Evolutionary conservation across 2,888 invertebrate genomes (phyloP).

Genomic region (Pherbina coryleti): DNA sequence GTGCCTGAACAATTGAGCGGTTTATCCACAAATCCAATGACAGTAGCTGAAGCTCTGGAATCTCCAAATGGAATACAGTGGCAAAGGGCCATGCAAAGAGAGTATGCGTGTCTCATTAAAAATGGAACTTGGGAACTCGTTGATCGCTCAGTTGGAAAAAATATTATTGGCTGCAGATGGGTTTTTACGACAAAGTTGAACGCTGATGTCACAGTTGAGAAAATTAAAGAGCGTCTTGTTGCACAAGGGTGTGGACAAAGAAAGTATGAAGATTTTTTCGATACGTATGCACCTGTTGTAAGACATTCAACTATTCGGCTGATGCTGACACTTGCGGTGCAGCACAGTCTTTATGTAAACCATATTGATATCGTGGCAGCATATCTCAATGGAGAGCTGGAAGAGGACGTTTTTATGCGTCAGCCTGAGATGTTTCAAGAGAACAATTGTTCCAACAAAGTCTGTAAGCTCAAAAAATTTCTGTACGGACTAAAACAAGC

Average conservation of each 20-base stretch:
- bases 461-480: slow-evolving; percentile 43
- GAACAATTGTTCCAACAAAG: slow-evolving; percentile 15
- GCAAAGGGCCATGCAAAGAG: slow-evolving; percentile 32
- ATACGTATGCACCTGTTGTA: too few species aligned
- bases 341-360: too few species aligned
- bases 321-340: too few species aligned
- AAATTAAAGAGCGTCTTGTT: slow-evolving; percentile 52
- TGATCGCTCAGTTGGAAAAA: background rate
- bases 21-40: slow-evolving; percentile 27
- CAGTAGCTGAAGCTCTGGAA: slow-evolving; percentile 37
- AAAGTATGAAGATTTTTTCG: slow-evolving; percentile 29
- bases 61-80: slow-evolving; percentile 35
- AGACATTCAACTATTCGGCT: too few species aligned
- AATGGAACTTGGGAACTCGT: background rate
- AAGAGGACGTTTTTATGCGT: too few species aligned
- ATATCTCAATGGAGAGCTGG: too few species aligned
- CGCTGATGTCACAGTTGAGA: slow-evolving; percentile 44
- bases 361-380: too few species aligned
- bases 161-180: slow-evolving; percentile 21
- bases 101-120: background rate
- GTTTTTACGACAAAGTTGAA: slow-evolving; percentile 32
- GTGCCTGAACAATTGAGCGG: slow-evolving; percentile 22
- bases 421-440: too few species aligned
- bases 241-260: slow-evolving; percentile 53
- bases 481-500: slow-evolving; percentile 41